Conservation (phyloP, 2,797 vertebrate species). For the Diceros bicornis region DNA sequence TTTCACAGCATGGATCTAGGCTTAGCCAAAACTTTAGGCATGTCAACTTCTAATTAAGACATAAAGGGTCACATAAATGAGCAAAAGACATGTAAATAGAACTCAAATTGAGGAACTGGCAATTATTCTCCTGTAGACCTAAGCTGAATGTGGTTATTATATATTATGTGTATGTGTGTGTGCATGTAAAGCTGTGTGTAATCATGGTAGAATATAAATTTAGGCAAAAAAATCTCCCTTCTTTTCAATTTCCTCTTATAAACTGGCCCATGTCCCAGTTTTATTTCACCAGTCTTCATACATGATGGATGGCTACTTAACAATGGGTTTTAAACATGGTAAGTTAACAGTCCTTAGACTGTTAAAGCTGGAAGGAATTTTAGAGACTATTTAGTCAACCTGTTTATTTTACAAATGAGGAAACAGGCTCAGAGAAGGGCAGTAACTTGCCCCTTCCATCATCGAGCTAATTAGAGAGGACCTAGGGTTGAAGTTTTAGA, state of each 20-base stretch:
- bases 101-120: constrained; percentile 21
- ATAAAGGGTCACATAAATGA: constrained; percentile 49
- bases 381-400: not conserved
- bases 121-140: constrained; percentile 6
- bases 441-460: not conserved
- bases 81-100: not conserved
- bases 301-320: not conserved
- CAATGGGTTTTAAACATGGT: constrained; percentile 24
- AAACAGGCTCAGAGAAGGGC: not conserved
- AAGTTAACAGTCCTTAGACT: not conserved
- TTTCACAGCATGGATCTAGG: constrained; percentile 52
- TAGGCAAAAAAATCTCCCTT: not conserved
- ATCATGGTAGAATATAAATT: constrained; percentile 10
- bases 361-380: constrained; percentile 51
- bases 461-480: constrained; percentile 29
- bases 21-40: constrained; percentile 39
- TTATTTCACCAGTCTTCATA: constrained; percentile 25
- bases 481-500: not conserved
- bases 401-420: constrained; percentile 28
- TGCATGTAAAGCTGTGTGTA: not conserved
- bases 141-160: not conserved
- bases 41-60: constrained; percentile 53
- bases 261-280: not conserved
- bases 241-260: constrained; percentile 45
- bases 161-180: not conserved